Percentiles rank a stretch among this genome's conserved stretches.
Evolutionary conservation across 2,797 vertebrate genomes (phyloP).

Genomic region (Urocyon cinereoargenteus): DNA sequence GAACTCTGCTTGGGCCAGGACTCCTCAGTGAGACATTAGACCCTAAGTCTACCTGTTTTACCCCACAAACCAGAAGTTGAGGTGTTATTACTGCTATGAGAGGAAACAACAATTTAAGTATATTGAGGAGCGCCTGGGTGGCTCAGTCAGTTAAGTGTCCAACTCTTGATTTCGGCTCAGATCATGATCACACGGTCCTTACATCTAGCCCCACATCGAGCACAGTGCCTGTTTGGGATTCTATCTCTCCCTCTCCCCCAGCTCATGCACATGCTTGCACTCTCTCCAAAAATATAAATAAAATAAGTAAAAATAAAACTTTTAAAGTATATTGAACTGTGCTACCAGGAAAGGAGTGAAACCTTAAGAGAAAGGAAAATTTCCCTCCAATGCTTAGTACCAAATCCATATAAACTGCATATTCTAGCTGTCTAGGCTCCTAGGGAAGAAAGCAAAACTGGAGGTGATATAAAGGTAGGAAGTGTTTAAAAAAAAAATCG

Average conservation of each 20-base stretch:
- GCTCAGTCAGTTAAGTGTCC: neutral
- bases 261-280: neutral
- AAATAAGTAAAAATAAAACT: neutral
- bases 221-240: neutral
- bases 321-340: neutral
- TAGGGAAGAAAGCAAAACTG: neutral
- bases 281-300: neutral
- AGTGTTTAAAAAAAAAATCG: neutral
- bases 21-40: neutral
- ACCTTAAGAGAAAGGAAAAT: neutral
- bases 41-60: neutral
- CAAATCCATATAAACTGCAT: neutral
- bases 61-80: neutral
- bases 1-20: neutral
- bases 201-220: neutral
- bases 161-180: neutral
- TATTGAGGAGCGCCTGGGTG: neutral
- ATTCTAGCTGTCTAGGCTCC: neutral
- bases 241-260: neutral
- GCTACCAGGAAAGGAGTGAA: neutral
- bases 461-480: neutral
- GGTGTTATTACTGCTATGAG: neutral
- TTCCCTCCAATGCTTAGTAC: neutral
- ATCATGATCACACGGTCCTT: neutral
- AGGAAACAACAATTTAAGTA: neutral